These are phyloP conservation scores for Mya arenaria DNA, from an alignment of 1,140 invertebrate species.

Conservation along the genomic window DNA sequence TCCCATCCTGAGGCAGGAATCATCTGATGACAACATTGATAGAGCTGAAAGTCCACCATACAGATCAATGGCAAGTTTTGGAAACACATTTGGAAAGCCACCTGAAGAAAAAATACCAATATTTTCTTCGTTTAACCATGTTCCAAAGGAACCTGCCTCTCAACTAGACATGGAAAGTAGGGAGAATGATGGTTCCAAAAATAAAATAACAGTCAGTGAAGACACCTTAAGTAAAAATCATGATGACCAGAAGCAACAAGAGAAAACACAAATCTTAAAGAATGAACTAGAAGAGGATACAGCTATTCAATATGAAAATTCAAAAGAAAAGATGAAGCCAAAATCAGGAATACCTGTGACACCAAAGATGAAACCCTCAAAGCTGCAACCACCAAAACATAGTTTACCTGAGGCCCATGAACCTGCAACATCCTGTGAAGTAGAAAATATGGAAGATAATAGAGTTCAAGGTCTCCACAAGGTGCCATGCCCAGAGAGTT, in stretches of 20 bases:
- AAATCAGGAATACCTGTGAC: slow-evolving; percentile 42
- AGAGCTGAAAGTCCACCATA: slow-evolving; percentile 6
- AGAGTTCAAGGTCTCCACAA: too few species aligned
- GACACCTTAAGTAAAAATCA: not conserved
- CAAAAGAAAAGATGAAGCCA: slow-evolving; percentile 1
- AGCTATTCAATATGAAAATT: too few species aligned
- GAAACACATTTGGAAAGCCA: slow-evolving; percentile 35
- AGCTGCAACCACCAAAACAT: slow-evolving; percentile 26
- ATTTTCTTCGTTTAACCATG: too few species aligned
- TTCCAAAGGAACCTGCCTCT: not conserved
- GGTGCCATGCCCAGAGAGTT: too few species aligned
- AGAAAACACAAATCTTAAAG: not conserved
- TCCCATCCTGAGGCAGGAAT: slow-evolving; percentile 32
- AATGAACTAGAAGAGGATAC: not conserved
- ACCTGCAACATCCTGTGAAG: slow-evolving; percentile 6
- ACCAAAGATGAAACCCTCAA: slow-evolving; percentile 36
- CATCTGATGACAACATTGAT: not conserved
- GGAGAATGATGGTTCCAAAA: not conserved
- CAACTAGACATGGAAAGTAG: not conserved
- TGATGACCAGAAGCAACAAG: not conserved
- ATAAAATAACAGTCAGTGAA: not conserved
- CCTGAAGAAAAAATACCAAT: too few species aligned
- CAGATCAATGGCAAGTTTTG: slow-evolving; percentile 37
- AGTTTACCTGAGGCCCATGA: not conserved
- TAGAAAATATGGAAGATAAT: too few species aligned